These are phyloP conservation scores for Gila robusta DNA, from an alignment of 2,797 vertebrate genomes.

Conservation along the genomic window DNA sequence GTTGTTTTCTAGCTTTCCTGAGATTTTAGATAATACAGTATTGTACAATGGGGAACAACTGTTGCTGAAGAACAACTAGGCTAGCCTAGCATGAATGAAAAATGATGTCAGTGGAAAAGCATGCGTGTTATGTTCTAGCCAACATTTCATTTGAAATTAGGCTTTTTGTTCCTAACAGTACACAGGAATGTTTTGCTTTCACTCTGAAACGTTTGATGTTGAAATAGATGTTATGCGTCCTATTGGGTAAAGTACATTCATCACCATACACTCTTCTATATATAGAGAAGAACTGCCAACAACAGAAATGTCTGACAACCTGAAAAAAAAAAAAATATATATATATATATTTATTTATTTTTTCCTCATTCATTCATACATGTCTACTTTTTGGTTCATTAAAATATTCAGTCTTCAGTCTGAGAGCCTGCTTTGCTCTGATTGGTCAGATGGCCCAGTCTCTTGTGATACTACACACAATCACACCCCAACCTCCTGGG, in stretches of 20 bases:
- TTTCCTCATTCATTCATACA: background rate
- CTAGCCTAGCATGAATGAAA: too few relatives aligned
- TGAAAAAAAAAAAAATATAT: too few relatives aligned
- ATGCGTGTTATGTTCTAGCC: background rate
- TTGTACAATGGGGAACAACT: conserved; percentile 1
- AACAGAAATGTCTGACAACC: background rate
- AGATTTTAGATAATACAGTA: background rate
- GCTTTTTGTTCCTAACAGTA: background rate
- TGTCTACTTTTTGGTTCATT: background rate
- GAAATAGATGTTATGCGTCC: background rate
- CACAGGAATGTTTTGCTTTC: background rate
- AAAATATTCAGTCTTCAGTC: background rate
- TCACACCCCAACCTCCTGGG: background rate
- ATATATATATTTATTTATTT: too few relatives aligned
- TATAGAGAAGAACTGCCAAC: background rate
- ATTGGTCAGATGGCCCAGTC: background rate
- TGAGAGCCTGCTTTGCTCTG: background rate
- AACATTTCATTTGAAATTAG: background rate
- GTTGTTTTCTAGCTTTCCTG: conserved; percentile 57
- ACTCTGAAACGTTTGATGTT: background rate
- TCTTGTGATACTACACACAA: background rate
- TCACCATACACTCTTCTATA: background rate
- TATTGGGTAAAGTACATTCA: background rate
- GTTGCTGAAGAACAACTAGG: background rate
- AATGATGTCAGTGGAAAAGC: background rate